Percentiles rank a stretch among this genome's conserved stretches.
Conservation (phyloP, 2,888 invertebrate species). For the Volucella inanis region DNA sequence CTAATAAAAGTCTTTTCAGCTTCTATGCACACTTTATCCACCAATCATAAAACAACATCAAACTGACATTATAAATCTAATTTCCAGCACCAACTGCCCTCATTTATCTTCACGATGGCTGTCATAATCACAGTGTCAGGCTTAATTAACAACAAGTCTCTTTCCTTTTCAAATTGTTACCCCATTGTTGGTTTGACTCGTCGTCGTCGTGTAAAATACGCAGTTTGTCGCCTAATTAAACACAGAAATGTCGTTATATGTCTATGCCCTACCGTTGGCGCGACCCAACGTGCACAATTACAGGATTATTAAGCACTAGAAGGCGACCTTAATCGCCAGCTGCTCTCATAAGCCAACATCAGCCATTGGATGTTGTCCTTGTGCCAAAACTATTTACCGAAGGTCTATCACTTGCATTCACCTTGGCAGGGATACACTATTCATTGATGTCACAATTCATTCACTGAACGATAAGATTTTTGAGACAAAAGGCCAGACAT, state of each 20-base stretch:
- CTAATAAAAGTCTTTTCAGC: too few species aligned
- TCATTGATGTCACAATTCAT: slow-evolving; percentile 19
- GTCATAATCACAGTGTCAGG: slow-evolving; percentile 50
- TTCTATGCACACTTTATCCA: too few species aligned
- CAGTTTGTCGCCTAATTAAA: slow-evolving; percentile 64
- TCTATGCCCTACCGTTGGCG: neutral
- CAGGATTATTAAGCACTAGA: slow-evolving; percentile 61
- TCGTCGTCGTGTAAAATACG: slow-evolving; percentile 39
- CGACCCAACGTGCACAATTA: slow-evolving; percentile 41
- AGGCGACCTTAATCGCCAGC: slow-evolving; percentile 51
- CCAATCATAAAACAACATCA: too few species aligned
- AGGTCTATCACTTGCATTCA: slow-evolving; percentile 14
- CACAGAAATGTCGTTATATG: slow-evolving; percentile 47
- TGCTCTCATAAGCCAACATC: neutral
- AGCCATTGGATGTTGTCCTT: slow-evolving; percentile 6
- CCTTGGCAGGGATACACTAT: slow-evolving; percentile 15
- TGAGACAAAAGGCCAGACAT: slow-evolving; percentile 32
- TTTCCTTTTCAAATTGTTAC: slow-evolving; percentile 20
- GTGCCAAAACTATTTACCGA: slow-evolving; percentile 17
- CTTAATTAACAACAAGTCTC: slow-evolving; percentile 54
- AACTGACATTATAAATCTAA: too few species aligned
- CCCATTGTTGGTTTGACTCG: neutral
- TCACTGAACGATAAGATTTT: slow-evolving; percentile 24
- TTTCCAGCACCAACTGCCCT: neutral
- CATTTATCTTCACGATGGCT: slow-evolving; percentile 28